Percentiles rank a stretch among this genome's conserved stretches.
These are phyloP conservation scores for Polyodon spathula DNA, from an alignment of 2,113 vertebrate genomes.

Conservation along the genomic window DNA sequence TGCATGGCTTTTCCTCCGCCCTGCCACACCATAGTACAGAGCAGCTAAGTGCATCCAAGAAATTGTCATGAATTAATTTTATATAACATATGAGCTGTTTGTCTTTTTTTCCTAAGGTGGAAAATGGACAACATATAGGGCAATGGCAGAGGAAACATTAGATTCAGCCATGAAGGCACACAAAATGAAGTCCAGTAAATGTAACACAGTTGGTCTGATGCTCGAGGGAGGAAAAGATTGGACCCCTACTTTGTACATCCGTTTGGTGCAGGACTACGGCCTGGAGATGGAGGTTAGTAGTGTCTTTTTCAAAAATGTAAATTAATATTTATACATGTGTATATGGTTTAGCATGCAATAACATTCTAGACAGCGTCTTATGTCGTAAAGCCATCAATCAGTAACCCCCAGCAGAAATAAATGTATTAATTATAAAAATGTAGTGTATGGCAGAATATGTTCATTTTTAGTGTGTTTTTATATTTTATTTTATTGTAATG, in stretches of 20 bases:
- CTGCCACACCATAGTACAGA: no score
- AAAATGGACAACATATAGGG: slow-evolving; percentile 94
- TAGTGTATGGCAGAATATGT: neutral
- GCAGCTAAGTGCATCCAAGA: no score
- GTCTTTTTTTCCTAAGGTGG: slow-evolving; percentile 60
- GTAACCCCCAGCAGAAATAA: no score
- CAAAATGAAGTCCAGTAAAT: slow-evolving; percentile 56
- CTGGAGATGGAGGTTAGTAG: slow-evolving; percentile 79
- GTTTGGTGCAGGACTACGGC: slow-evolving; percentile 91
- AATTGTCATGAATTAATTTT: no score
- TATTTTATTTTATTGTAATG: neutral
- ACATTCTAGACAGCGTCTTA: no score
- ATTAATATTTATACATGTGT: no score
- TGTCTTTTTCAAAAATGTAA: neutral
- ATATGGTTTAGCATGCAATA: no score
- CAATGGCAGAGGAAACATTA: slow-evolving; percentile 87
- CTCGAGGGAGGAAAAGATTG: slow-evolving; percentile 83
- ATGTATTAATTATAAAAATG: no score
- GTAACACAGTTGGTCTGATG: slow-evolving; percentile 72
- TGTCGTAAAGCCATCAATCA: no score
- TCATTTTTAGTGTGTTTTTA: neutral
- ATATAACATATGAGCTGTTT: neutral
- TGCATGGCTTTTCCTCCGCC: no score
- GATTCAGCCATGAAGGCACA: slow-evolving; percentile 65
- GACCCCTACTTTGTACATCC: slow-evolving; percentile 89